Base-by-base conservation (phyloP, 2,797 vertebrate genomes). In the Lepilemur ruficaudatus region DNA sequence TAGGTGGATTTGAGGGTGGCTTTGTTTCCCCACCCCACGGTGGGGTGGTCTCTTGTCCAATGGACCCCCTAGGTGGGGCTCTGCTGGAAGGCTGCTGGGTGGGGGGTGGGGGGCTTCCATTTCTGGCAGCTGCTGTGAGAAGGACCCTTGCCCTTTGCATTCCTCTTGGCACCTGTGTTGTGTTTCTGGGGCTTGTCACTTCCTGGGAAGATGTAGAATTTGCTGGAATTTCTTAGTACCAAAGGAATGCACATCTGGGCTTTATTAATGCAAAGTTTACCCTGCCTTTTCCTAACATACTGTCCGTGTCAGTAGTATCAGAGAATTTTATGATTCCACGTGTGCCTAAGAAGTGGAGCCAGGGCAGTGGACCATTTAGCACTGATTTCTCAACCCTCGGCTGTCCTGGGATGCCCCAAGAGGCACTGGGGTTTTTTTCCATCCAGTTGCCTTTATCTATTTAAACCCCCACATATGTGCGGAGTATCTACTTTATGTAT, bases 1-100 rank as follows among this genome's bases (percentile, higher is more conserved):
- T 99, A 96, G 96, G 98, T 17, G 78, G 65, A 78, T 67, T 67
- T 50, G 35, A 4, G 48, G 22, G 48, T 67, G 18, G 2, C 43
- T 23, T 6, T 2, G 32, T 30, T 48, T 57, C 18, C 20, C 50
- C 5, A 25, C 2, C 28, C 3, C 32, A n/a, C 7, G 32, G 3
- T 0, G 10, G 3, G 30, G 8, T 57, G 18, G 41, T 46, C n/a
- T 12, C 8, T 0, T 12, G 4, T 78, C 3, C 22, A 50, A 1
- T 1, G 15, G 32, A 35, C 4, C 2, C 23, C 38, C 22, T 4
- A 10, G 4, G 15, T 0, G 28, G 70, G 57, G 13, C n/a, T 22
- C 59, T 23, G 23, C 11, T 4, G 4, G 14, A 81, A 87, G 18
- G 67, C 79, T 22, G 15, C 18, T 52, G 52, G 30, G 80, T 41